A percentile compares a stretch with the other conserved stretches of the same genome.
Conservation (phyloP, 2,888 invertebrate genomes). For the Acrobeloides nanus region DNA sequence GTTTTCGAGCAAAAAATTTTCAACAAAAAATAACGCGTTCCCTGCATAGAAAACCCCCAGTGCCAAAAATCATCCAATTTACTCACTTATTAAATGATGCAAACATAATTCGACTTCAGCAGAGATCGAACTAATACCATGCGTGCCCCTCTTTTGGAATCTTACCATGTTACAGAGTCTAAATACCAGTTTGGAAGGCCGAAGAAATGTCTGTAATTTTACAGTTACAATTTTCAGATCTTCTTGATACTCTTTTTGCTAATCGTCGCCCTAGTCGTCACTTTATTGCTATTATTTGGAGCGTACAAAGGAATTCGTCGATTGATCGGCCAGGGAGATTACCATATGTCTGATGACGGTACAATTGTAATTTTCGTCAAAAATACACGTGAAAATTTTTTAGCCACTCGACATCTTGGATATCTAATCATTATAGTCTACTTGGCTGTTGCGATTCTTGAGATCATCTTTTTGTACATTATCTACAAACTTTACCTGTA, state of each 20-base stretch:
- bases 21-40: too few relatives aligned
- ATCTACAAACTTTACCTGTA: conserved; percentile 51
- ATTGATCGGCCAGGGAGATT: conserved; percentile 46
- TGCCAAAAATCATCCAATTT: too few relatives aligned
- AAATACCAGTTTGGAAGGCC: neutral
- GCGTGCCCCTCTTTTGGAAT: neutral
- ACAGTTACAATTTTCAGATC: conserved; percentile 30
- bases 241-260: conserved; percentile 50
- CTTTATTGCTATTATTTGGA: conserved; percentile 43
- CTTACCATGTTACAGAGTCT: too few relatives aligned
- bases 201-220: conserved; percentile 3
- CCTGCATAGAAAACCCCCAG: too few relatives aligned
- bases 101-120: too few relatives aligned
- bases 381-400: too few relatives aligned
- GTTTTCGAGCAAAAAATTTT: too few relatives aligned
- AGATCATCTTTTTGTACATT: conserved; percentile 51
- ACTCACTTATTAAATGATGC: too few relatives aligned
- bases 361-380: neutral
- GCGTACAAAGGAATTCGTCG: conserved; percentile 48
- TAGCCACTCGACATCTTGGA: conserved; percentile 48
- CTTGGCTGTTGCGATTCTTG: conserved; percentile 44
- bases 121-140: neutral
- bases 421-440: conserved; percentile 50
- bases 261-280: conserved; percentile 46
- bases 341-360: conserved; percentile 51